Conservation (phyloP, 2,113 vertebrate species). For the Cisticola juncidis region DNA sequence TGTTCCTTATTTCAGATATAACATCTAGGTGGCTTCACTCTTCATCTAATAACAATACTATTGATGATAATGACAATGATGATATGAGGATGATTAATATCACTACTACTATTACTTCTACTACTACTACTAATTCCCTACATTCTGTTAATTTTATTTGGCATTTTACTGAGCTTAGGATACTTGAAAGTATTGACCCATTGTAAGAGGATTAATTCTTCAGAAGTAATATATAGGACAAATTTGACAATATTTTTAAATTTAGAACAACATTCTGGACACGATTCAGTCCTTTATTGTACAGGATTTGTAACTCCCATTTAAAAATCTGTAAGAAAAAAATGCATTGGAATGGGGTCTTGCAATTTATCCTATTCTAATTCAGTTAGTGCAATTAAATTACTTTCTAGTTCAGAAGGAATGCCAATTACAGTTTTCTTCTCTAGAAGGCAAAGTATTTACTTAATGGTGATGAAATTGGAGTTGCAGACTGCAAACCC, state of each 20-base stretch:
- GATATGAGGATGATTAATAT: background rate
- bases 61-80: background rate
- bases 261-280: background rate
- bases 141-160: background rate
- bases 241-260: background rate
- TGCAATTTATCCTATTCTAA: background rate
- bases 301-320: background rate
- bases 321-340: background rate
- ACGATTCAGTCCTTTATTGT: background rate
- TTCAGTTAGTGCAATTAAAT: background rate
- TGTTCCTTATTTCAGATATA: background rate
- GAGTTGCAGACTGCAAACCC: background rate
- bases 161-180: background rate
- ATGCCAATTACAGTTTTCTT: background rate
- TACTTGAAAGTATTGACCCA: background rate
- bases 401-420: background rate
- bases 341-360: background rate
- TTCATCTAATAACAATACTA: background rate
- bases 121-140: background rate
- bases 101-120: background rate
- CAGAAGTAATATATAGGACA: background rate
- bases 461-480: background rate
- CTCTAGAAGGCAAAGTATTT: background rate
- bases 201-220: background rate
- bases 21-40: background rate